Evolutionary conservation across 2,797 vertebrate species (phyloP), one percentile per base, ranked within the genome.

Genomic region (Holocentrus rufus): DNA sequence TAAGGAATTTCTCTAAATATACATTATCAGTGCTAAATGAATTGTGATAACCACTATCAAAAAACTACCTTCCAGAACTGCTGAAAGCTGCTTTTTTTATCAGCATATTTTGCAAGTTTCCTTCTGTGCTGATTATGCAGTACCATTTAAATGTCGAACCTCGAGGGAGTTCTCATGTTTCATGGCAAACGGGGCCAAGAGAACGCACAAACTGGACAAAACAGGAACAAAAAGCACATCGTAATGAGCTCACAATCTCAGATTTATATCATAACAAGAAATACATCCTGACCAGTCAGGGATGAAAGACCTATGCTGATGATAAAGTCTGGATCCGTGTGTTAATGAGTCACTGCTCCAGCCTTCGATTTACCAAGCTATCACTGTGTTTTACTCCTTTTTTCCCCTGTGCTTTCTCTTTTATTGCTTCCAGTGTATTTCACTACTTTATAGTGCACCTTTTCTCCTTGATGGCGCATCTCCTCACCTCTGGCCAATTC

Each of bases 151-250:
- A 25, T 56, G 46, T 47, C 49, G 20, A 47, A 59, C 65, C 54
- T 77, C 56, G 79, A 70, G 72, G 58, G 49, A 68, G 39, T 57
- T 75, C 52, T 82, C 62, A 42, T 64, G 59, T 79, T 80, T 88
- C 55, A 66, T 65, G 54, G 54, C 18, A 31, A 56, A 30, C 2
- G 14, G 6, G 4, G 22, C n/a, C 20, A 52, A 6, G 50, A 52
- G 13, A 15, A 54, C 10, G 25, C 54, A 31, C 65, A 66, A 53
- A 44, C 36, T 80, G 63, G 73, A 74, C 69, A 76, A 67, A 77
- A 27, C 25, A 55, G 22, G 42, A 34, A 46, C 54, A 44, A 63
- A 85, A 77, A 69, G 76, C 55, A 47, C 74, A 75, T 83, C 39
- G n/a, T n/a, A 7, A 46, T 20, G 55, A 80, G 79, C 78, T 74